Evolutionary conservation across 35 echinoderm and acorn worm genomes (phyloP).

Genomic region (Hemicentrotus pulcherrimus): DNA sequence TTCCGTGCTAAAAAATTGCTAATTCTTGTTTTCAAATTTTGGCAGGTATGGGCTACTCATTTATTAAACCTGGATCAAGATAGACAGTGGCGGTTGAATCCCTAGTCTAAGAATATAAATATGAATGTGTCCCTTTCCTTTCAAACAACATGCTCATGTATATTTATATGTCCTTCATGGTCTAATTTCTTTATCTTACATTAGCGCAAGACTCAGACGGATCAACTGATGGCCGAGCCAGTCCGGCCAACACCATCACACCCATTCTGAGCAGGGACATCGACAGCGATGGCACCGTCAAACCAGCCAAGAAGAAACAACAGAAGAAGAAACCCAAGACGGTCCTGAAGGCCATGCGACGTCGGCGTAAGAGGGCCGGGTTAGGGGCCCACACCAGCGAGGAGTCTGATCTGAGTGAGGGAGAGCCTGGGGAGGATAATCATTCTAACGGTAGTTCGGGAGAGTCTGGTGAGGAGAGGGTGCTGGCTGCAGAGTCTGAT

Average conservation of each 20-base stretch:
- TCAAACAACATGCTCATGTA: too few relatives aligned
- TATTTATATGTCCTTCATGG: too few relatives aligned
- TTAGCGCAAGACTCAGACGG: conserved; percentile 23
- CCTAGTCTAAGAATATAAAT: too few relatives aligned
- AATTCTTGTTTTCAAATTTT: too few relatives aligned
- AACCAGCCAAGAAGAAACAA: conserved; percentile 16
- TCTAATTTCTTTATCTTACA: too few relatives aligned
- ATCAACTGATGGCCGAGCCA: conserved; percentile 48
- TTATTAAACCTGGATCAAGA: too few relatives aligned
- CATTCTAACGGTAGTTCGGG: conserved; percentile 60
- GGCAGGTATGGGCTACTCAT: too few relatives aligned
- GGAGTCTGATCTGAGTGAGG: conserved; percentile 76
- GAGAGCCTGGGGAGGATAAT: conserved; percentile 47
- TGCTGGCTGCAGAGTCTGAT: conserved; percentile 64
- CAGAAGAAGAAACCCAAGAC: conserved; percentile 61
- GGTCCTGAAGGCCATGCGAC: conserved; percentile 54
- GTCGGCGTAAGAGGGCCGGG: conserved; percentile 43
- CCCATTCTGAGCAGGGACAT: conserved; percentile 66
- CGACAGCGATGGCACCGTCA: conserved; percentile 71
- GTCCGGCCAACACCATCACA: conserved; percentile 68
- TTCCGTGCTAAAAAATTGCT: too few relatives aligned
- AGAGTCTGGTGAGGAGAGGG: conserved; percentile 47
- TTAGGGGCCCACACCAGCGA: conserved; percentile 49
- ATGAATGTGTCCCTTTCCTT: too few relatives aligned
- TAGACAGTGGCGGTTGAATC: too few relatives aligned